Evolutionary conservation across 2,888 invertebrate species (phyloP).

Genomic region (Bombyx huttoni): DNA sequence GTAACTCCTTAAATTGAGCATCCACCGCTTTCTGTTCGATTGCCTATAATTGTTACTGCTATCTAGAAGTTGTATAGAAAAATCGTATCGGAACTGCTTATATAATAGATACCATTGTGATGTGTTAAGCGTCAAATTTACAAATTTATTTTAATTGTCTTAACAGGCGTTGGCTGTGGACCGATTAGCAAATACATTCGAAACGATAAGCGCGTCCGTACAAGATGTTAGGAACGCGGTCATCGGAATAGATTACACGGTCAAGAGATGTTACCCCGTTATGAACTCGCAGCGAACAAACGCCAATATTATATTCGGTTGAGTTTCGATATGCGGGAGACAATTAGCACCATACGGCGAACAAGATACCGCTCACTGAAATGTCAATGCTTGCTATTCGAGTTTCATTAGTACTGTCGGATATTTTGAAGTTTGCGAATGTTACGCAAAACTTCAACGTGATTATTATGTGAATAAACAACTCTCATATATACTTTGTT

Average conservation of each 20-base stretch:
- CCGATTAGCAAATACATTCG: constrained; percentile 43
- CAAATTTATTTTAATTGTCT: background rate
- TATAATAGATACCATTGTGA: too few relatives aligned
- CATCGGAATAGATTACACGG: constrained; percentile 49
- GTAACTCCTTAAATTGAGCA: too few relatives aligned
- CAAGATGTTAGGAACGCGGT: constrained; percentile 51
- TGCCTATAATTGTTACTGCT: too few relatives aligned
- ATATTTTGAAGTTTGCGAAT: too few relatives aligned
- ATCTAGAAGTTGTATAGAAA: too few relatives aligned
- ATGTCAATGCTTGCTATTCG: background rate
- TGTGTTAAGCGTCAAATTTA: background rate
- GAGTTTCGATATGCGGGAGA: constrained; percentile 1
- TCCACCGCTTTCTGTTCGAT: too few relatives aligned
- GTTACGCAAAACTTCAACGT: too few relatives aligned
- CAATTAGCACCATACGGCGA: background rate
- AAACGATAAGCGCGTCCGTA: constrained; percentile 37
- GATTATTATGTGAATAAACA: too few relatives aligned
- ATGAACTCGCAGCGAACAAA: constrained; percentile 32
- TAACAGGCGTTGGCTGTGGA: constrained; percentile 49
- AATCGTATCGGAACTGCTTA: too few relatives aligned
- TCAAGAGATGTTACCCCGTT: constrained; percentile 43
- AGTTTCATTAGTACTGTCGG: too few relatives aligned
- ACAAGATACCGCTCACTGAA: background rate
- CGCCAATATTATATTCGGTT: constrained; percentile 21
- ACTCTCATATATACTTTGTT: too few relatives aligned